Evolutionary conservation across 2,113 vertebrate genomes (phyloP).

Genomic region (Bostrychus sinensis): DNA sequence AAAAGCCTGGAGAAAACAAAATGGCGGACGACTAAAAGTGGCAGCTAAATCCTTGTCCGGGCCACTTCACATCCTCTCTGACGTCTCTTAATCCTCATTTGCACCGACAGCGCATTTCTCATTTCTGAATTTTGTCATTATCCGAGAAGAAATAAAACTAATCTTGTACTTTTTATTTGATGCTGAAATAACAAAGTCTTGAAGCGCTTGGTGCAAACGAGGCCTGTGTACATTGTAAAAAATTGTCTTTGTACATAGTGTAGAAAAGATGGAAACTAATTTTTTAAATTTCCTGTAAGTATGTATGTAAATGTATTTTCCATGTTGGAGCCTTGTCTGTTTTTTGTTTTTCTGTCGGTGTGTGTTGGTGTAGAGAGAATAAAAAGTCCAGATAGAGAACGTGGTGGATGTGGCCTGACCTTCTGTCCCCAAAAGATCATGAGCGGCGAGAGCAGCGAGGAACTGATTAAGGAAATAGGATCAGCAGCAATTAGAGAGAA

Average conservation of each 20-base stretch:
- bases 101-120: background rate
- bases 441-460: slow-evolving; percentile 45
- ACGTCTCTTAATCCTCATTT: no score
- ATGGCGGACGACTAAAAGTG: slow-evolving; percentile 62
- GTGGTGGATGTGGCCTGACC: slow-evolving; percentile 37
- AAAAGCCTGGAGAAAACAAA: slow-evolving; percentile 23
- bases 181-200: no score
- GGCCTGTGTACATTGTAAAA: slow-evolving; percentile 53
- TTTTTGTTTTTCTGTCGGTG: no score
- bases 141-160: no score
- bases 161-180: slow-evolving; percentile 38
- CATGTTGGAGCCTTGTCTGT: slow-evolving; percentile 39
- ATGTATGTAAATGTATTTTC: slow-evolving; percentile 59
- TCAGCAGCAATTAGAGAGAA: slow-evolving; percentile 70
- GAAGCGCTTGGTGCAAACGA: slow-evolving; percentile 31
- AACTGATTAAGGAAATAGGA: slow-evolving; percentile 74
- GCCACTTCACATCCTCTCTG: slow-evolving; percentile 29
- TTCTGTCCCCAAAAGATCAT: slow-evolving; percentile 41
- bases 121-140: slow-evolving; percentile 19
- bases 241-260: slow-evolving; percentile 77
- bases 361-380: slow-evolving; percentile 57
- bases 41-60: slow-evolving; percentile 74
- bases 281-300: slow-evolving; percentile 64
- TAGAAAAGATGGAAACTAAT: slow-evolving; percentile 68
- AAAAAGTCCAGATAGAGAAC: slow-evolving; percentile 52